phyloP scores from a whole-genome alignment of 2,797 vertebrate genomes.

The Nyctibius grandis region DNA sequence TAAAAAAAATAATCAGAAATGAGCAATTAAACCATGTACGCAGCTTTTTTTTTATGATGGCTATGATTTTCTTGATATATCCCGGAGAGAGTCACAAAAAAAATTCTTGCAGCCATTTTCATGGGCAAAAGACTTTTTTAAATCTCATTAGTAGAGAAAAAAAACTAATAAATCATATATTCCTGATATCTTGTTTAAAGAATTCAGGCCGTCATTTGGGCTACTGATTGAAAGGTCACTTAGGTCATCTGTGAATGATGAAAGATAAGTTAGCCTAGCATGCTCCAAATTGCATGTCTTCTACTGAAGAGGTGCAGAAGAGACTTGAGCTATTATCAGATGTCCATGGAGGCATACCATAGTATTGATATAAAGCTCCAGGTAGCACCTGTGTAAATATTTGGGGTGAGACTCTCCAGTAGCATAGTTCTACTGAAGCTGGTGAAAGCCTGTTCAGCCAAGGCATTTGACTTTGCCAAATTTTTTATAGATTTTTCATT shows the following conservation, averaged over 20 bases:
- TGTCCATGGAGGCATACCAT: not conserved
- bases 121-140: not conserved
- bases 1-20: not conserved
- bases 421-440: not conserved
- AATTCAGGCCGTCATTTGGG: not conserved
- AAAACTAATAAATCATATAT: not conserved
- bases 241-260: not conserved
- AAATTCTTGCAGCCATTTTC: not conserved
- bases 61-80: not conserved
- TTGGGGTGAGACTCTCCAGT: not conserved
- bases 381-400: not conserved
- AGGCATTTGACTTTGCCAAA: not conserved
- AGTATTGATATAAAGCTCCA: not conserved
- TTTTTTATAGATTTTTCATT: not conserved
- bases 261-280: not conserved
- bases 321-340: not conserved
- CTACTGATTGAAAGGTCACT: not conserved
- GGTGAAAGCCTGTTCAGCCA: not conserved
- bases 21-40: not conserved
- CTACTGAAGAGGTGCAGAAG: not conserved
- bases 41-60: not conserved
- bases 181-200: not conserved
- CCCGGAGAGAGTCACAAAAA: not conserved
- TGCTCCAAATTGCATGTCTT: not conserved
- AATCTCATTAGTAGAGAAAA: not conserved